Evolutionary conservation across 64 coral and sea anemone species (phyloP).

Genomic region (Pachyseris speciosa): DNA sequence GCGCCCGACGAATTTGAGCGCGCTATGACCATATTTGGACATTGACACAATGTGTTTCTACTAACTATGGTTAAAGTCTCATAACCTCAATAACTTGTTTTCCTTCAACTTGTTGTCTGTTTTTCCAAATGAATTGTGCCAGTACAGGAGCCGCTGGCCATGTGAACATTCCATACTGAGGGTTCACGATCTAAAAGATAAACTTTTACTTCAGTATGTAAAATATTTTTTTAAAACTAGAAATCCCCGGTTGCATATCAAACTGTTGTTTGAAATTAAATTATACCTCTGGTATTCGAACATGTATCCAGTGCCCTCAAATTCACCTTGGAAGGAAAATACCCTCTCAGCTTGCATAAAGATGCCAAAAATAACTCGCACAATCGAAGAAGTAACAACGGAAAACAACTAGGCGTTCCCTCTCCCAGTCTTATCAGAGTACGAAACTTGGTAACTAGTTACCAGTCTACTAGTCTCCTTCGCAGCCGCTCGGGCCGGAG

Average conservation of each 20-base stretch:
- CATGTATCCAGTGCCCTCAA: neutral
- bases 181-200: constrained; percentile 80
- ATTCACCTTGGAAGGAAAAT: constrained; percentile 39
- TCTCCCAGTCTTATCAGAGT: too few species aligned
- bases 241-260: neutral
- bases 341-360: constrained; percentile 47
- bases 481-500: too few species aligned
- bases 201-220: too few species aligned
- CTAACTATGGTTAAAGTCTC: too few species aligned
- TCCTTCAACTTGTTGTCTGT: constrained; percentile 57
- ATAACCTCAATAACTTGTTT: constrained; percentile 91
- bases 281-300: constrained; percentile 63
- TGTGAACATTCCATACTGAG: constrained; percentile 99
- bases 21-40: too few species aligned
- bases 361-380: neutral
- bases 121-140: constrained; percentile 92
- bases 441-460: neutral
- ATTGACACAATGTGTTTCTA: too few species aligned
- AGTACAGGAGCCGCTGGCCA: constrained; percentile 94
- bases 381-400: neutral
- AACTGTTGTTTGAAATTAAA: neutral
- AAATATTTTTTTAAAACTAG: neutral
- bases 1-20: too few species aligned
- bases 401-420: constrained; percentile 32
- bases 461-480: neutral